phyloP scores from a whole-genome alignment of 2,113 vertebrate species.

The Varanus salvator region DNA sequence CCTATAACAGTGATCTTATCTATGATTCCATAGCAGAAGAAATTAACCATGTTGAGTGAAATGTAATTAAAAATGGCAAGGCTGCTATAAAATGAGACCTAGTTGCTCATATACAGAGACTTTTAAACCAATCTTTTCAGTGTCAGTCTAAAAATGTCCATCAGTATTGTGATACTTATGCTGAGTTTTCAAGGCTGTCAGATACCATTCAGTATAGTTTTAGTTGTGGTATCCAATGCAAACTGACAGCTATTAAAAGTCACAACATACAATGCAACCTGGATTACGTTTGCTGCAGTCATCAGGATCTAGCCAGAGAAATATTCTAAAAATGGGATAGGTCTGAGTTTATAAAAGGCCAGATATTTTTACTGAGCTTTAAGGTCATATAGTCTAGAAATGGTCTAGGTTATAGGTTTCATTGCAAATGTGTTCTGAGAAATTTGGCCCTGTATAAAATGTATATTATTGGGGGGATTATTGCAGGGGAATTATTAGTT shows the following conservation, averaged over 20 bases:
- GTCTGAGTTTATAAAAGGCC: neutral
- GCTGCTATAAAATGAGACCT: neutral
- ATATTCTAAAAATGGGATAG: neutral
- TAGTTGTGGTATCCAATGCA: neutral
- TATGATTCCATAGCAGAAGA: neutral
- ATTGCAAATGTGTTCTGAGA: neutral
- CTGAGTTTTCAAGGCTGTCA: constrained; percentile 17
- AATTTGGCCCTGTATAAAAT: neutral
- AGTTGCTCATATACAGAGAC: neutral
- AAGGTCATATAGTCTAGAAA: neutral
- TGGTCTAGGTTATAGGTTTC: neutral
- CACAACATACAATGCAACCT: neutral
- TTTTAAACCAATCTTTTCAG: neutral
- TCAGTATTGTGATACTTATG: neutral
- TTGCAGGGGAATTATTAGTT: no score
- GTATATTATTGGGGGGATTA: neutral
- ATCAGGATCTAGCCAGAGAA: neutral
- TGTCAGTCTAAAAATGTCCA: constrained; percentile 3
- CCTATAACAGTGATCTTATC: neutral
- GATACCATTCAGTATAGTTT: neutral
- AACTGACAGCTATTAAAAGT: neutral
- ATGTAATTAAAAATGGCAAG: neutral
- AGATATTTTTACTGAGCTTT: neutral
- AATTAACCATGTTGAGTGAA: neutral
- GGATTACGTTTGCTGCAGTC: neutral